Percentiles rank a stretch among this genome's conserved stretches.
Conservation (phyloP, 2,888 invertebrate species). For the Acronicta alni region DNA sequence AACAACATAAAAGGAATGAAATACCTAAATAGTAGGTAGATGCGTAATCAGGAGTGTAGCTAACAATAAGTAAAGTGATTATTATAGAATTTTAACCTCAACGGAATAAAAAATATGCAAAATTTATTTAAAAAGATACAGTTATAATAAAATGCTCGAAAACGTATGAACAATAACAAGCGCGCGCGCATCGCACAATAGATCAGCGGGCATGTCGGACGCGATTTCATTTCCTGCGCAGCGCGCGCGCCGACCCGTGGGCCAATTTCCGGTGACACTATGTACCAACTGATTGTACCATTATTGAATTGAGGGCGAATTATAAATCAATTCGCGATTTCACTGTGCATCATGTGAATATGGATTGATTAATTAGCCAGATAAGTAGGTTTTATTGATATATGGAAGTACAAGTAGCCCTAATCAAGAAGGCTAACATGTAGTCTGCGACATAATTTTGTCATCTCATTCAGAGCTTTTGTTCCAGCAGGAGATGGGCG, state of each 20-base stretch:
- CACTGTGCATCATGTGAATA: constrained; percentile 26
- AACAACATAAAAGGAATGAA: too few species aligned
- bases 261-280: constrained; percentile 80
- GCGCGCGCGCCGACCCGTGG: constrained; percentile 83
- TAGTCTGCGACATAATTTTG: too few species aligned
- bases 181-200: constrained; percentile 75
- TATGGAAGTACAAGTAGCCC: too few species aligned
- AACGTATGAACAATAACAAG: constrained; percentile 51
- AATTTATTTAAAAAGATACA: constrained; percentile 12
- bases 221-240: constrained; percentile 85
- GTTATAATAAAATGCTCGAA: constrained; percentile 44
- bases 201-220: constrained; percentile 80
- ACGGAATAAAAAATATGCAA: neutral
- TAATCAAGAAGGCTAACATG: too few species aligned
- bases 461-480: too few species aligned
- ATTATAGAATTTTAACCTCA: neutral
- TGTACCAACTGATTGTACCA: constrained; percentile 63
- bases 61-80: too few species aligned
- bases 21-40: too few species aligned
- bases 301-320: constrained; percentile 60
- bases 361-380: constrained; percentile 24
- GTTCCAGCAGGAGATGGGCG: too few species aligned
- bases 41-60: too few species aligned
- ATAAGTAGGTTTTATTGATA: neutral
- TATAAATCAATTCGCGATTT: constrained; percentile 58